Base-by-base conservation (phyloP, 2,888 invertebrate genomes). In the Myopa tessellatipennis region DNA sequence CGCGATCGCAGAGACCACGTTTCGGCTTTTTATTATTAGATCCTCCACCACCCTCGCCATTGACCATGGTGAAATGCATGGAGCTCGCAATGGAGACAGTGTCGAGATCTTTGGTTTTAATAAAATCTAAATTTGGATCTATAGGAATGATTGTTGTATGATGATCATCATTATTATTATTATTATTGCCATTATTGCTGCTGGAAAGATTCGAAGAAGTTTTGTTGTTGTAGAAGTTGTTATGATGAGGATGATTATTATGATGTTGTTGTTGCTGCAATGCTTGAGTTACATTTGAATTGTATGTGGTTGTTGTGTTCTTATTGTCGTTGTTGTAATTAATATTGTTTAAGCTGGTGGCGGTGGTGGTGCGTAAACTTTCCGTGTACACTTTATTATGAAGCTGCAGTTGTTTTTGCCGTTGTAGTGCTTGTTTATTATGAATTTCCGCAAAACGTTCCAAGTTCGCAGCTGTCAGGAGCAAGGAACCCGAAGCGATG, bases 61-160 rank as follows among this genome's bases (percentile, higher is more conserved):
- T 95, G 79, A 96, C 94, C 76, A 96, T 94, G 14, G 96, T 96
- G 88, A 96, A 96, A 89, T 96, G 95, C 85, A 94, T 95, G 79
- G 95, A 95, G 90, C 95, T 95, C 74, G 95, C 95, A 79, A 95
- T 91, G 60, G 95, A 95, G 78, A 92, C 91, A 73, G 92, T 91
- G 87, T 95, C 95, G 90, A 90, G 83, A 91, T 91, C 87, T 92
- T 91, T 83, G 90, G 89, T 83, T 87, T 84, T 84, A 79, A 87
- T 82, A 76, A 87, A 87, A 83, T 88, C 84, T 82, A 88, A 83
- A 84, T 89, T 88, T 78, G 88, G 87, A 85, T 87, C 88, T 76
- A 89, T 87, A 74, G 85, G 80, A 74, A 89, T 86, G 0, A 87
- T 84, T 18, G 86, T 83, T 81, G 88, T 87, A 77, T 82, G 83